Base-by-base conservation (phyloP, 2,113 vertebrate genomes). In the Corythoichthys haematopterus region DNA sequence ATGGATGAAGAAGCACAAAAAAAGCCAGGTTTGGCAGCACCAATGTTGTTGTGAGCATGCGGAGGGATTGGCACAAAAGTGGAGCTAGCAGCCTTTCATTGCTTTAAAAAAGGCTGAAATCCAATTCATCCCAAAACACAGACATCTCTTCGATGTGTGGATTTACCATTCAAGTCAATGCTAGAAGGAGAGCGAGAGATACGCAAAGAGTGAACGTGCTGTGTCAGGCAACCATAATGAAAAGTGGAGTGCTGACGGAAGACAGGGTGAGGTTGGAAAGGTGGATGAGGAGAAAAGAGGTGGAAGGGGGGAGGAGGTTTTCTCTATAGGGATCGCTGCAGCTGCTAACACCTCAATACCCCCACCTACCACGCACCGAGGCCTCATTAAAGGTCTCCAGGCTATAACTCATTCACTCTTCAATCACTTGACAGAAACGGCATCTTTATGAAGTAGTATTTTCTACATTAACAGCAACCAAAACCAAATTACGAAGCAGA, bases 341-440 rank as follows among this genome's bases (percentile, higher is more conserved):
- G 84, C 81, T 84, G 80, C 76, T 81, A 75, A 80, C 85, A 87
- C 85, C 85, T 82, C 45, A 56, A 58, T 76, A 55, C 50, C 58
- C 76, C 48, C 47, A 20, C 28, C 64, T 45, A 53, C 35, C 72
- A 60, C 74, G 75, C 76, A 76, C 78, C 46, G 80, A 85, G 83
- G 73, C 79, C 77, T 87, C 85, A 87, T 88, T 82, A 87, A 78
- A 81, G 75, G 82, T 85, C 87, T 84, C 81, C 78, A 65, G 73
- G 77, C 86, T 82, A 53, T 80, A 87, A 85, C 87, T 86, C 82
- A 88, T 81, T 88, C 79, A 69, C 66, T 77, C 70, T 67, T 69
- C 84, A 85, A 87, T 87, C 84, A 85, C 81, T 87, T 85, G 80
- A 83, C 75, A 71, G 69, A 60, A 52, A 47, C 64, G 76, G 68